Conservation (phyloP, 2,113 vertebrate genomes). For the human (Homo sapiens) region DNA sequence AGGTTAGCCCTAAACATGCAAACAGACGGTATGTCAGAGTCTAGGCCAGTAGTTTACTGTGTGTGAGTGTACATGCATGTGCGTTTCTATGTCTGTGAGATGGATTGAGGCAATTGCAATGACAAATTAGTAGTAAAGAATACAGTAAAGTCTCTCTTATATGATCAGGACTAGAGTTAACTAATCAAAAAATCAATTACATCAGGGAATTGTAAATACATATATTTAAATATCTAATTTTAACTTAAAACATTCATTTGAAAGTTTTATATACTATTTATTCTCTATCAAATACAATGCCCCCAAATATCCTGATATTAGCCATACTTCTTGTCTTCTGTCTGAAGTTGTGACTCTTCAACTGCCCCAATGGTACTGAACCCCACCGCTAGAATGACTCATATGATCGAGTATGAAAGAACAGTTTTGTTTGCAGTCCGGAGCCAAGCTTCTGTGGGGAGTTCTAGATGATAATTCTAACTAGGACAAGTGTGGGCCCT, state of each 20-base stretch:
- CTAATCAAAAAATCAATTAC: background rate
- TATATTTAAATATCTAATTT: background rate
- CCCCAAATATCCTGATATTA: background rate
- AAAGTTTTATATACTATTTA: background rate
- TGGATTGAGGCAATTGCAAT: background rate
- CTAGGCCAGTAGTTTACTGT: background rate
- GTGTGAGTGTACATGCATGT: background rate
- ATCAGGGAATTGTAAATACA: slow-evolving; percentile 7
- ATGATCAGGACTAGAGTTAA: background rate
- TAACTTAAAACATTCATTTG: background rate
- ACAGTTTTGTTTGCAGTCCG: background rate
- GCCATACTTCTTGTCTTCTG: background rate
- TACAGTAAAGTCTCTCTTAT: background rate
- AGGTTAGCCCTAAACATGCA: background rate
- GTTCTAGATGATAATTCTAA: slow-evolving; percentile 22
- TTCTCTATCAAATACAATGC: slow-evolving; percentile 14
- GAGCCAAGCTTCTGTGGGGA: background rate
- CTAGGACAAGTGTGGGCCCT: background rate
- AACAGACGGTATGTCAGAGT: background rate
- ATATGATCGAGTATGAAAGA: background rate
- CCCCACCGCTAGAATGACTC: background rate
- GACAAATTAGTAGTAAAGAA: background rate
- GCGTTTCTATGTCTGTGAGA: background rate
- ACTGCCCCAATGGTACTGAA: background rate
- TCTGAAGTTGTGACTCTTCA: background rate